Evolutionary conservation across 2,797 vertebrate species (phyloP).

Genomic region (Podarcis siculus): DNA sequence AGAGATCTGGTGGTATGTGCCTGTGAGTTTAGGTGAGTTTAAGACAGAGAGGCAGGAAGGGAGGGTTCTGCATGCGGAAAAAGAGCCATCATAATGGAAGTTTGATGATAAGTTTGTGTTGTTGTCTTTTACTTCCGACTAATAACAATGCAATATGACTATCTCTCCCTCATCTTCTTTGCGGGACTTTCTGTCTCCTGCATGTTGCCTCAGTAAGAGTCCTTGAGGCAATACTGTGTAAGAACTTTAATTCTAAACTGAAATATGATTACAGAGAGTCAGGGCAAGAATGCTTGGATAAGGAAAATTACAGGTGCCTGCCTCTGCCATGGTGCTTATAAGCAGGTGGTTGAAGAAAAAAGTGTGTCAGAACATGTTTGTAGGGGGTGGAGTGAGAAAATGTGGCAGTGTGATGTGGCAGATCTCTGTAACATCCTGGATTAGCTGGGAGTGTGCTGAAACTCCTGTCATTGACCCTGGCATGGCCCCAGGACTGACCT

Average conservation of each 20-base stretch:
- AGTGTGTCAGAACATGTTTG: background rate
- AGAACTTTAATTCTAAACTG: slow-evolving; percentile 3
- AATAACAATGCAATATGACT: no score
- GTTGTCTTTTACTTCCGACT: background rate
- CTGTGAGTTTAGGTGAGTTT: no score
- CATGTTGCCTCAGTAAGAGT: background rate
- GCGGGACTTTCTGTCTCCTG: background rate
- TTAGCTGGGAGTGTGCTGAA: no score
- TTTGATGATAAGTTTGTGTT: background rate
- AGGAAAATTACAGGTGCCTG: slow-evolving; percentile 24
- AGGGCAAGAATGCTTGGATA: background rate
- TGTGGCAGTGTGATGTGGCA: background rate
- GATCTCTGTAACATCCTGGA: background rate
- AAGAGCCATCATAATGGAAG: background rate
- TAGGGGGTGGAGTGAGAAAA: background rate
- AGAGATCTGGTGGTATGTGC: background rate
- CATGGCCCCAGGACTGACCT: background rate
- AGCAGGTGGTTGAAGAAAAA: background rate
- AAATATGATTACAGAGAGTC: background rate
- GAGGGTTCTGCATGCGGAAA: background rate
- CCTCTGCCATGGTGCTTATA: background rate
- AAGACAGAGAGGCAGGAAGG: background rate
- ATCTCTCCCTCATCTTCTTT: background rate
- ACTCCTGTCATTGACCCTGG: background rate
- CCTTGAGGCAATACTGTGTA: background rate